These are phyloP conservation scores for Lysandra bellargus DNA, from an alignment of 2,888 invertebrate genomes.

Conservation along the genomic window DNA sequence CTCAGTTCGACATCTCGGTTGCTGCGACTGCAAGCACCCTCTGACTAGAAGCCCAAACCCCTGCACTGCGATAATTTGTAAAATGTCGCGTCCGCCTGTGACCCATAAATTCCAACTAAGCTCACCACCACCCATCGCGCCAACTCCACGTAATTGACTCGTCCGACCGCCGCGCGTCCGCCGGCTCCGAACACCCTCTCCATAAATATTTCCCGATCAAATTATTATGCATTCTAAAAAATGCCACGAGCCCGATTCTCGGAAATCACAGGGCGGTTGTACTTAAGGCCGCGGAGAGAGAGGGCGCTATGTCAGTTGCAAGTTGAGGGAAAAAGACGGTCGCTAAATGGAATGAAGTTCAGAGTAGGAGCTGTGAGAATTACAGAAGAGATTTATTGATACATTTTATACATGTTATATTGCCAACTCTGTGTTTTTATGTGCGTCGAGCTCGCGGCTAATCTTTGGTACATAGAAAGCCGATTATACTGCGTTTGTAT, in stretches of 20 bases:
- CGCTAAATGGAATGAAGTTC: constrained; percentile 73
- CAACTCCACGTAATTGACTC: constrained; percentile 74
- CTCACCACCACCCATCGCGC: constrained; percentile 70
- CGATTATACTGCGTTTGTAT: neutral
- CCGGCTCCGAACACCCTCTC: constrained; percentile 70
- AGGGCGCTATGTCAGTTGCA: constrained; percentile 45
- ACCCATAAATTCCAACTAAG: constrained; percentile 66
- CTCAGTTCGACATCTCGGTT: neutral
- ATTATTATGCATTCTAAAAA: constrained; percentile 78
- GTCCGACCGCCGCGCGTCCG: constrained; percentile 60
- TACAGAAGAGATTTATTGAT: constrained; percentile 78
- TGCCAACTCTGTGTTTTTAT: constrained; percentile 50
- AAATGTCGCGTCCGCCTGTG: constrained; percentile 51
- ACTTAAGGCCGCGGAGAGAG: constrained; percentile 65
- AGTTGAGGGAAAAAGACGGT: constrained; percentile 54
- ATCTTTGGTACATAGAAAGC: constrained; percentile 34
- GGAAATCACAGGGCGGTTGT: constrained; percentile 73
- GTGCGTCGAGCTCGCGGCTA: neutral
- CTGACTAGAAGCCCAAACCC: neutral
- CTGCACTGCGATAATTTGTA: neutral
- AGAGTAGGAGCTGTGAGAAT: constrained; percentile 73
- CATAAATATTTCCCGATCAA: constrained; percentile 81
- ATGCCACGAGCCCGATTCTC: constrained; percentile 74
- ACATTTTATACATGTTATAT: constrained; percentile 74
- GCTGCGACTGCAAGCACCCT: constrained; percentile 29